phyloP scores from a whole-genome alignment of 1,140 invertebrate species.

The Drosophila malerkotliana region DNA sequence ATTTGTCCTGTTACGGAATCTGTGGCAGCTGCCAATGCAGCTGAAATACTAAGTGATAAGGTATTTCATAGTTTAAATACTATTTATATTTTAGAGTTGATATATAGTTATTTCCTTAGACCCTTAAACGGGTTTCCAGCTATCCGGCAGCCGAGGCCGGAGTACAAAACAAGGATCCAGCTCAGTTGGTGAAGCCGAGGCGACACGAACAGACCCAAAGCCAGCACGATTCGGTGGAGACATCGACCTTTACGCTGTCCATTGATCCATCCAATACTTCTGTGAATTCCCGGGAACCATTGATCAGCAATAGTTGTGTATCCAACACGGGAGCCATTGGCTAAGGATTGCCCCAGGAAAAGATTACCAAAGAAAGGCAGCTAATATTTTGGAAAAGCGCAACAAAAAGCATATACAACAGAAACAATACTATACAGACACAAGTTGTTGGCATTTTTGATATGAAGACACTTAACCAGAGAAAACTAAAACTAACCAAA shows the following conservation, averaged over 20 bases:
- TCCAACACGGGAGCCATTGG: slow-evolving; percentile 69
- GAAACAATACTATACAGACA: slow-evolving; percentile 20
- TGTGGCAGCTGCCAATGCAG: slow-evolving; percentile 66
- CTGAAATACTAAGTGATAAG: slow-evolving; percentile 64
- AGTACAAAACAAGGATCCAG: slow-evolving; percentile 68
- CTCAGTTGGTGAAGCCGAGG: slow-evolving; percentile 72
- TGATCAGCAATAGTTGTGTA: slow-evolving; percentile 75
- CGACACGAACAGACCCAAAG: slow-evolving; percentile 85
- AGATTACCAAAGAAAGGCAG: slow-evolving; percentile 26
- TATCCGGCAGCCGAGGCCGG: slow-evolving; percentile 75
- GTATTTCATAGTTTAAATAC: slow-evolving; percentile 2
- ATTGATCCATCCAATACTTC: slow-evolving; percentile 83
- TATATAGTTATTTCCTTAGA: too few species aligned
- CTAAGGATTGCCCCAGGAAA: slow-evolving; percentile 24
- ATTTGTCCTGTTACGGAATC: slow-evolving; percentile 85
- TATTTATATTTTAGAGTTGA: slow-evolving; percentile 38
- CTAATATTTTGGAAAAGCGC: slow-evolving; percentile 22
- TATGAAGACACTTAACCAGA: slow-evolving; percentile 30
- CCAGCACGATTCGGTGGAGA: slow-evolving; percentile 84
- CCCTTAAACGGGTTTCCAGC: slow-evolving; percentile 79
- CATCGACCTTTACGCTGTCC: slow-evolving; percentile 77
- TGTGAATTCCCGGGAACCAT: slow-evolving; percentile 78
- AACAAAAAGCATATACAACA: slow-evolving; percentile 31
- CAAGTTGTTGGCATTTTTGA: slow-evolving; percentile 40
- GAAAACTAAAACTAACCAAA: slow-evolving; percentile 25